Conservation (phyloP, 2,888 invertebrate species). For the Andrena hattorfiana region DNA sequence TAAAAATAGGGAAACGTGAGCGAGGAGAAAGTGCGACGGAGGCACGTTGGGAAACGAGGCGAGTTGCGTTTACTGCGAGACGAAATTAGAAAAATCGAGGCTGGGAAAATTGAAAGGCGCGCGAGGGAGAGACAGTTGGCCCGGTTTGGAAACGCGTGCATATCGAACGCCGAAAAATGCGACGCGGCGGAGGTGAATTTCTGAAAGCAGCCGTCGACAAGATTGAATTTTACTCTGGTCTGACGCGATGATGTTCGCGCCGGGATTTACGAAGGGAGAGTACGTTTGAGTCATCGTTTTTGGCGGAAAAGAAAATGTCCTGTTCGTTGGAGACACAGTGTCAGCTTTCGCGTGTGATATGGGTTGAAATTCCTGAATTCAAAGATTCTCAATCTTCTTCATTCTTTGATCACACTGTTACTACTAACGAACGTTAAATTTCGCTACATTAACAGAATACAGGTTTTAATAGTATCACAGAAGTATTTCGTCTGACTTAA, state of each 20-base stretch:
- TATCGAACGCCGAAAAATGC: constrained; percentile 14
- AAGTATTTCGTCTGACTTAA: no score
- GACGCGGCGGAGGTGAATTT: constrained; percentile 14
- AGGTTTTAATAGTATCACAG: no score
- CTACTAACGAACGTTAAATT: no score
- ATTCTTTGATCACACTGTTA: no score
- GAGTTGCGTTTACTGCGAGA: neutral
- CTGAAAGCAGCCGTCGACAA: neutral
- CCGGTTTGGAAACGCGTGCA: constrained; percentile 14
- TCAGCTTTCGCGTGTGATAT: no score
- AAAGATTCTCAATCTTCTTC: no score
- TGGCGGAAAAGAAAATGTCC: no score
- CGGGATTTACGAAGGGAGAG: no score
- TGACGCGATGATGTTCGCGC: neutral
- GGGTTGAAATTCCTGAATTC: no score
- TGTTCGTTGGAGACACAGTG: no score
- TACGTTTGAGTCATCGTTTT: no score
- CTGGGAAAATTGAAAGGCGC: constrained; percentile 9
- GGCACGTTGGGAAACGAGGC: neutral
- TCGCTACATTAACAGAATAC: no score
- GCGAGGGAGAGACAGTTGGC: neutral
- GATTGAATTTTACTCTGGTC: neutral
- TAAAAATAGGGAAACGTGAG: constrained; percentile 22
- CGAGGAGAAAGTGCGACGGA: constrained; percentile 39
- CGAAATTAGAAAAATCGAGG: constrained; percentile 39